Base-by-base conservation (phyloP, 2,797 vertebrate genomes). In the Falco concolor region DNA sequence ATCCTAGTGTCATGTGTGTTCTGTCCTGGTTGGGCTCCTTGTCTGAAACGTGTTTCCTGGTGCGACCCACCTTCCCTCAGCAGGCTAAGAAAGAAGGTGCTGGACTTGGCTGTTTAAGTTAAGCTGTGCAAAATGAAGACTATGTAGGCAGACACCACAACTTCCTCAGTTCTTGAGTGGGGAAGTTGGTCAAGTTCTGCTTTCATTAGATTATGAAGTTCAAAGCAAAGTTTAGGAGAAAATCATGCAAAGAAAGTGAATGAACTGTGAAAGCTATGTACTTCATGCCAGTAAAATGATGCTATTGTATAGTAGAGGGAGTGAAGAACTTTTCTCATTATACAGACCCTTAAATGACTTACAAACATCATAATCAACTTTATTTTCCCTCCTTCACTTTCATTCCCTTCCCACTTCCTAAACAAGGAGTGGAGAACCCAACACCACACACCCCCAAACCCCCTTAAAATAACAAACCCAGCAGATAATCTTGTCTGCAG, bases 1-100 rank as follows among this genome's bases (percentile, higher is more conserved):
- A 40, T 84, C 27, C 24, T 11, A 3, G 32, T 28, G 80, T 56
- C 0, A 0, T 38, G 32, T 32, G 4, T n/a, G 22, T 28, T 59
- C 57, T 61, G 9, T 75, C 4, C 45, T 53, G 25, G 16, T 24
- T 8, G 5, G 32, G 13, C 14, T 87, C 21, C 34, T 53, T 52
- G 6, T 42, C 60, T 57, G 49, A 47, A 87, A 32, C 15, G 28
- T 0, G 0, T 64, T 79, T 79, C 34, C 47, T 53, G 27, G 57
- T 20, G 32, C 38, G 27, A 44, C 20, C 15, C 24, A 12, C 12
- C 40, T 60, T 59, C 25, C 21, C 16, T 61, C 27, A 28, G 30
- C 24, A 21, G 45, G 27, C 24, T 28, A 6, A 27, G 34, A 57
- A 9, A 5, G 1, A 23, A 70, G 36, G 8, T 68, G 49, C 20